Evolutionary conservation across 1,140 invertebrate genomes (phyloP), one percentile per base, ranked within the genome.

Genomic region (Caerostris extrusa): DNA sequence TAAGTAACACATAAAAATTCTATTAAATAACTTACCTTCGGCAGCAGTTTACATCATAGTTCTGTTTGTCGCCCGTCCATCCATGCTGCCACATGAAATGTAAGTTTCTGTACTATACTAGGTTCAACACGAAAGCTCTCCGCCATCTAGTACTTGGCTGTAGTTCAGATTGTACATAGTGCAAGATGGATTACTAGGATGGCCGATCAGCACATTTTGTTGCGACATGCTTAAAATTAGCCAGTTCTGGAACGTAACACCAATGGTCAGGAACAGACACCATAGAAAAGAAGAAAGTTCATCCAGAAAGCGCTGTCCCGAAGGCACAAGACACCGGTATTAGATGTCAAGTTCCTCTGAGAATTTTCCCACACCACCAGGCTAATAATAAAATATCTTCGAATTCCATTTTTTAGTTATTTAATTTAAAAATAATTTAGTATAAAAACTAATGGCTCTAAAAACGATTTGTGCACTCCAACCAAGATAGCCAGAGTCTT

Each of bases 341-440:
- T 8, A 95, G 58, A 64, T 3, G 94, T 86, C 17, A 95, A 53
- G 53, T 95, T 96, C 69, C 96, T 96, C 95, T 97, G 97, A 95
- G 96, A 97, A n/a, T n/a, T 19, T 95, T 95, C 12, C 97, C 97
- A 91, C 97, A 96, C 94, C 97, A 97, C 3, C 97, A 97, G 17
- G 97, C 96, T 95, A 97, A 96, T 19, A 96, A 96, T 8, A 97
- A 95, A 67, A 97, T 95, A 83, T 96, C 96, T 95, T 97, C 97
- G 94, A 97, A 97, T 95, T 97, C 96, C 96, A 97, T 97, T 19
- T 91, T 67, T 2, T 34, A 34, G 34, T 1, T 34, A 34, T 34
- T 34, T 34, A 34, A 34, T 34, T 34, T 34, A 1, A 34, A 34
- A 34, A 34, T 34, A 34, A 2, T 34, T 34, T 34, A 2, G 2